Percentiles rank a stretch among this genome's conserved stretches.
phyloP scores from a whole-genome alignment of 2,888 invertebrate species.

The Neoascia interrupta region DNA sequence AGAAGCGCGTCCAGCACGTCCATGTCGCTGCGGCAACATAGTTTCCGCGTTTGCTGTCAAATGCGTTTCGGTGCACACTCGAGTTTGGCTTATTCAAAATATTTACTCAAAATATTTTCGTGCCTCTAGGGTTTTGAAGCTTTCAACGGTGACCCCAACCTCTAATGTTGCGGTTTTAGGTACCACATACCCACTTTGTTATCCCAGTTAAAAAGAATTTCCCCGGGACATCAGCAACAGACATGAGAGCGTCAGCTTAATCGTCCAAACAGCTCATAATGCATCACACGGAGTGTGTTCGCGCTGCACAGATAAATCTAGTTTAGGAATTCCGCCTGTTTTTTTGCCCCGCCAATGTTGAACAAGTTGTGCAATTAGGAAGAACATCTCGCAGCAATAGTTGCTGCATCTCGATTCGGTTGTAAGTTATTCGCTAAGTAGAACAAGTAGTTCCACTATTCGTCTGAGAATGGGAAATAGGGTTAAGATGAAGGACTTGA shows the following conservation, averaged over 20 bases:
- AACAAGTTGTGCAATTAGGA: constrained; percentile 44
- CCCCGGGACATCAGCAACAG: not conserved
- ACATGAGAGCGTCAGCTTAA: constrained; percentile 20
- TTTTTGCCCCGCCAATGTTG: constrained; percentile 11
- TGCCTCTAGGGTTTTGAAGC: constrained; percentile 8
- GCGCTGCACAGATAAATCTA: constrained; percentile 10
- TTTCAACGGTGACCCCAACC: constrained; percentile 40
- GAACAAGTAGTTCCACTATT: constrained; percentile 17
- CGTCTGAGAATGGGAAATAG: no score
- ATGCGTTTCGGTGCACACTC: constrained; percentile 12
- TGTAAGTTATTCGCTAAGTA: constrained; percentile 47
- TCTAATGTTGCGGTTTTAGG: not conserved
- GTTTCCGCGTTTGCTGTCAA: constrained; percentile 62
- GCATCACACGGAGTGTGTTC: not conserved
- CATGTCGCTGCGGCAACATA: constrained; percentile 22
- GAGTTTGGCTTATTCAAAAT: constrained; percentile 2
- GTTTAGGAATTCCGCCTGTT: constrained; percentile 26
- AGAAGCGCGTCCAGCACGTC: constrained; percentile 41
- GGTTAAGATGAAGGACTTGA: no score
- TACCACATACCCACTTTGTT: not conserved
- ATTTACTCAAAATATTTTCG: constrained; percentile 22
- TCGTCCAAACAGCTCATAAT: constrained; percentile 8
- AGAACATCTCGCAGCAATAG: constrained; percentile 36
- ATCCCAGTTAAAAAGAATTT: constrained; percentile 4
- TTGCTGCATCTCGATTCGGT: constrained; percentile 12